Conservation (phyloP, 1,140 invertebrate genomes). For the Halictus rubicundus region DNA sequence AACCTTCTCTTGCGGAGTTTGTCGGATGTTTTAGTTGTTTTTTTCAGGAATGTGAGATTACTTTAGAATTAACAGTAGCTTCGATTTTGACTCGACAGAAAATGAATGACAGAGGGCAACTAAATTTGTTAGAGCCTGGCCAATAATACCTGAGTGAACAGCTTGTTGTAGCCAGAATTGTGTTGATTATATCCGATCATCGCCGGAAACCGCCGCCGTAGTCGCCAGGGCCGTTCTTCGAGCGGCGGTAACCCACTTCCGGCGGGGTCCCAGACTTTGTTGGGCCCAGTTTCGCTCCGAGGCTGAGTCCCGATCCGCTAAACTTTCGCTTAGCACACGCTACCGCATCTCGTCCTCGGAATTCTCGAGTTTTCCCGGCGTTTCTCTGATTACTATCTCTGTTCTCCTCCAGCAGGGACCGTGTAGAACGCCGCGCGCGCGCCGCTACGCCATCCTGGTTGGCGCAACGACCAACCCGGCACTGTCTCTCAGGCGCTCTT, state of each 20-base stretch:
- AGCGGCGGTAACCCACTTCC: slow-evolving; percentile 39
- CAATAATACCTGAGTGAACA: slow-evolving; percentile 90
- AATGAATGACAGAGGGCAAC: too few relatives aligned
- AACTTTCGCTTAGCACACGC: slow-evolving; percentile 58
- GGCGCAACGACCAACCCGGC: slow-evolving; percentile 33
- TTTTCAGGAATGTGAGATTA: background rate
- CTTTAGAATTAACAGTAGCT: too few relatives aligned
- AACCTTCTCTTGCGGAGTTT: background rate
- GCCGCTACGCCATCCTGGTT: slow-evolving; percentile 57
- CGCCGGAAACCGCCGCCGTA: slow-evolving; percentile 72
- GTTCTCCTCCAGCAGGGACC: too few relatives aligned
- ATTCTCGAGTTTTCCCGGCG: background rate
- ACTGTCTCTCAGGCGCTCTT: slow-evolving; percentile 29
- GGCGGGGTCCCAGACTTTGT: slow-evolving; percentile 2
- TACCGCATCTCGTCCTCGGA: slow-evolving; percentile 62
- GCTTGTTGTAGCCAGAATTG: slow-evolving; percentile 92
- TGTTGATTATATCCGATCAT: slow-evolving; percentile 91
- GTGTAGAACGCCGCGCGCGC: background rate
- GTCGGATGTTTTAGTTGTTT: background rate
- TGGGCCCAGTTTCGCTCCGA: slow-evolving; percentile 32
- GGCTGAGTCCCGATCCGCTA: slow-evolving; percentile 38
- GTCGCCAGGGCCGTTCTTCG: slow-evolving; percentile 62
- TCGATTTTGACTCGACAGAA: too few relatives aligned
- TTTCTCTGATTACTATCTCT: too few relatives aligned
- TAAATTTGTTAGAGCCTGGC: background rate